Percentiles rank a stretch among this genome's conserved stretches.
These are phyloP conservation scores for Haliclona indistincta DNA, from an alignment of 37 sponge, comb jelly and placozoan genomes.

Conservation along the genomic window DNA sequence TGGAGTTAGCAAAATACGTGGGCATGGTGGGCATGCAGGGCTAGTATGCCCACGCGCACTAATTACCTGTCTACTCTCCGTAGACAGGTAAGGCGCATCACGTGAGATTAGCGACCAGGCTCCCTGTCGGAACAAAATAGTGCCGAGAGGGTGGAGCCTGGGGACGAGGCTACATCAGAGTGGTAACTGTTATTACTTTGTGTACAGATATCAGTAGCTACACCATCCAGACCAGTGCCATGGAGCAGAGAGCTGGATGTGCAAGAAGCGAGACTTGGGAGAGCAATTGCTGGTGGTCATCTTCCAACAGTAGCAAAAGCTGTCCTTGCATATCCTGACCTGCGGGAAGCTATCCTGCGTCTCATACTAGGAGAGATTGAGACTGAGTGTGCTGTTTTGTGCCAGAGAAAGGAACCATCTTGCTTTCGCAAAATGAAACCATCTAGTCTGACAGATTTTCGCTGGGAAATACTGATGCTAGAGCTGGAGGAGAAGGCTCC, in stretches of 20 bases:
- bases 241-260: background rate
- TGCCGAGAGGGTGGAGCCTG: too few species aligned
- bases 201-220: background rate
- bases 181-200: too few species aligned
- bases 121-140: too few species aligned
- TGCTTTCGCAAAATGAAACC: background rate
- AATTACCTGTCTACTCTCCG: too few species aligned
- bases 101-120: too few species aligned
- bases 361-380: background rate
- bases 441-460: background rate
- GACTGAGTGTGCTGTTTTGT: slow-evolving; percentile 13
- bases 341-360: background rate
- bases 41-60: too few species aligned
- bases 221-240: background rate
- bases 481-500: slow-evolving; percentile 26
- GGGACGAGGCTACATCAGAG: too few species aligned
- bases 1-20: too few species aligned
- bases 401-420: background rate
- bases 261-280: too few species aligned
- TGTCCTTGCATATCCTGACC: background rate
- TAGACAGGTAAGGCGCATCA: too few species aligned
- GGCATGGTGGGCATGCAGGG: too few species aligned
- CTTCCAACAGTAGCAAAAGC: slow-evolving; percentile 3
- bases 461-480: background rate
- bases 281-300: slow-evolving; percentile 7